Conservation (phyloP, 2,113 vertebrate genomes). For the Cryptoleucopteryx plumbea region DNA sequence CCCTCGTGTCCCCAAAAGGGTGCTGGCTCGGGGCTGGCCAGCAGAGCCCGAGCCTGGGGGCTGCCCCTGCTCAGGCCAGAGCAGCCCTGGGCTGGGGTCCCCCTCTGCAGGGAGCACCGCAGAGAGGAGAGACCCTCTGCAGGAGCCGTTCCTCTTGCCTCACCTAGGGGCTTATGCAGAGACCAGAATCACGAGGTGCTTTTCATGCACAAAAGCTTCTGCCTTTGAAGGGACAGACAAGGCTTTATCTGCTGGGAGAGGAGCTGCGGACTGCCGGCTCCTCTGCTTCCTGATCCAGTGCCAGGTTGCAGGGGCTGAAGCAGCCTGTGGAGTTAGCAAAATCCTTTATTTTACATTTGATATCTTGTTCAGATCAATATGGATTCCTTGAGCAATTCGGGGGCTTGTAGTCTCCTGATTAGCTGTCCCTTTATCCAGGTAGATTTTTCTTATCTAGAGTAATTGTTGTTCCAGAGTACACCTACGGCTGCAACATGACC, state of each 20-base stretch:
- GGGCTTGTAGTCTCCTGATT: conserved; percentile 21
- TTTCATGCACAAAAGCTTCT: not conserved
- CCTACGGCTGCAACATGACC: not conserved
- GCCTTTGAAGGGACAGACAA: not conserved
- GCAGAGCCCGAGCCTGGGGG: not conserved
- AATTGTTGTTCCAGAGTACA: conserved; percentile 21
- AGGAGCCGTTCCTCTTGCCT: not conserved
- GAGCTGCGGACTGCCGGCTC: not conserved
- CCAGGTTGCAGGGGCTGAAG: conserved; percentile 28
- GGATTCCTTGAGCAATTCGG: conserved; percentile 20
- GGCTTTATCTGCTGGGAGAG: not conserved
- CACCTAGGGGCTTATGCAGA: not conserved
- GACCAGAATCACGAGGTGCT: not conserved
- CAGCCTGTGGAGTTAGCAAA: conserved; percentile 8
- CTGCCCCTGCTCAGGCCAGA: not conserved
- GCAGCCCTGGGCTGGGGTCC: not conserved
- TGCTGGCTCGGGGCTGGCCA: not conserved
- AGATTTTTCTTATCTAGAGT: conserved; percentile 27
- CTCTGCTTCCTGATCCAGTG: not conserved
- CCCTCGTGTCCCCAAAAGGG: not conserved
- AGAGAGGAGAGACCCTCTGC: not conserved
- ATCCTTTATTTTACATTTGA: conserved; percentile 38
- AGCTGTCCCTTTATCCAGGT: conserved; percentile 45
- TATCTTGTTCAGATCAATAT: conserved; percentile 23
- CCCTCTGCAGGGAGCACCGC: rapidly evolving